Percentiles rank a stretch among this genome's conserved stretches.
These are phyloP conservation scores for Grammomys surdaster DNA, from an alignment of 2,113 vertebrate species.

Conservation along the genomic window DNA sequence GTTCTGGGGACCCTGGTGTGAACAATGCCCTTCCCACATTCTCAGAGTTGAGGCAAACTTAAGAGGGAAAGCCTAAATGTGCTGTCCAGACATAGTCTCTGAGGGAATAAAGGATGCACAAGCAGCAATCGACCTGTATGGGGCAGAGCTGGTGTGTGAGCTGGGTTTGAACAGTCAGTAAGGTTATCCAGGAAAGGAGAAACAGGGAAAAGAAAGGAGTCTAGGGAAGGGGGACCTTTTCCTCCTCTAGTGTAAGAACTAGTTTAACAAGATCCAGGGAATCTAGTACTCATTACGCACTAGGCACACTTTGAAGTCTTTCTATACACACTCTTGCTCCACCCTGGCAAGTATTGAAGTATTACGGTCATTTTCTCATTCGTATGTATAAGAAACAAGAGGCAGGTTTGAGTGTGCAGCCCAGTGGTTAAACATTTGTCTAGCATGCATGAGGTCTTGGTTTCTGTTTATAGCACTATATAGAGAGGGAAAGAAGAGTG, in stretches of 20 bases:
- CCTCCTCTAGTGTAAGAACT: background rate
- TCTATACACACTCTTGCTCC: background rate
- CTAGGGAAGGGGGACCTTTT: too few species aligned
- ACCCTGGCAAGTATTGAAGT: background rate
- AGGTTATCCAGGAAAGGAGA: background rate
- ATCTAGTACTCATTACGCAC: background rate
- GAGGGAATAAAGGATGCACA: background rate
- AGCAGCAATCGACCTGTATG: background rate
- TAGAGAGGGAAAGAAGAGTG: background rate
- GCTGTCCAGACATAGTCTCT: background rate
- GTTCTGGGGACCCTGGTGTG: background rate
- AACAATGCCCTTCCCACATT: background rate
- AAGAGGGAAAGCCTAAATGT: background rate
- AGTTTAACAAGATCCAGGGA: background rate
- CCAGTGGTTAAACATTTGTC: background rate
- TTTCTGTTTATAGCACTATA: background rate
- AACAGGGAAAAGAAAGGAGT: too few species aligned
- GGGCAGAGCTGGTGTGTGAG: background rate
- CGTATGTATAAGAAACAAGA: background rate
- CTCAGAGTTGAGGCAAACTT: background rate
- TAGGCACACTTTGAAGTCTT: slow-evolving; percentile 11
- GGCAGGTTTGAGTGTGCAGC: background rate
- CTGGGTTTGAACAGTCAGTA: background rate
- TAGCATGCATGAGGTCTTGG: background rate
- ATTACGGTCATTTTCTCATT: background rate